Conservation (phyloP, 1,140 invertebrate genomes). For the Semibalanus balanoides region DNA sequence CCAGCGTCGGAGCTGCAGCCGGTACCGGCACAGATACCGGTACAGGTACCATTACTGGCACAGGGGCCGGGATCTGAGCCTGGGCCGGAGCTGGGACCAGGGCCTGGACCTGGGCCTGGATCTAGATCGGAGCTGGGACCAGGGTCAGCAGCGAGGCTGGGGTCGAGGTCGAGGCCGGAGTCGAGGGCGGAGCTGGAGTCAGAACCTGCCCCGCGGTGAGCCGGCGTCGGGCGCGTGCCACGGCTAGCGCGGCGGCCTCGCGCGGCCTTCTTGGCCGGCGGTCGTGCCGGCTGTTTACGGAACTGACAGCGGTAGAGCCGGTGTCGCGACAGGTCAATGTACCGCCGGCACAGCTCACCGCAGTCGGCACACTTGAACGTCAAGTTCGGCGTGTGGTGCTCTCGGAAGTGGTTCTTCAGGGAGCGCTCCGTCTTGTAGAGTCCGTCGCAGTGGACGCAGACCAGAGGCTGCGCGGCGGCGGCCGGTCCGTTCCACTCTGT, state of each 20-base stretch:
- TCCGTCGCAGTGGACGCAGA: slow-evolving; percentile 19
- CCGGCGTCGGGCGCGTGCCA: too few relatives aligned
- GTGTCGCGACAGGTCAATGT: slow-evolving; percentile 20
- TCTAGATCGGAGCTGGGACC: too few relatives aligned
- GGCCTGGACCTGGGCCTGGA: too few relatives aligned
- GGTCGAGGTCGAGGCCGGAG: too few relatives aligned
- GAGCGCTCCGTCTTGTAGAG: slow-evolving; percentile 21
- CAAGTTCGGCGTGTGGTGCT: slow-evolving; percentile 20
- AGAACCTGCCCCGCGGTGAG: background rate
- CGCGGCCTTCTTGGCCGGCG: background rate
- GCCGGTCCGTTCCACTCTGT: background rate
- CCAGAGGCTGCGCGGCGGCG: slow-evolving; percentile 17
- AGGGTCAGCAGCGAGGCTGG: too few relatives aligned
- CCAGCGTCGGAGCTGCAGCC: too few relatives aligned
- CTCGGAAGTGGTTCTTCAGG: slow-evolving; percentile 19
- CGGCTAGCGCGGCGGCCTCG: too few relatives aligned
- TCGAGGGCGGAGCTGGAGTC: too few relatives aligned
- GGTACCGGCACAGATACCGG: too few relatives aligned
- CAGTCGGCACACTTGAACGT: slow-evolving; percentile 19
- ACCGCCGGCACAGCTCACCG: slow-evolving; percentile 16
- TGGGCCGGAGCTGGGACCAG: too few relatives aligned
- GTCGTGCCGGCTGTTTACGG: background rate
- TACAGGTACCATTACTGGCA: too few relatives aligned
- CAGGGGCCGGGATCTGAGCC: too few relatives aligned
- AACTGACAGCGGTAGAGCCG: slow-evolving; percentile 18